Evolutionary conservation across 37 sponge, comb jelly and placozoan species (phyloP), one percentile per base, ranked within the genome.

Genomic region (Oscarella lobularis): DNA sequence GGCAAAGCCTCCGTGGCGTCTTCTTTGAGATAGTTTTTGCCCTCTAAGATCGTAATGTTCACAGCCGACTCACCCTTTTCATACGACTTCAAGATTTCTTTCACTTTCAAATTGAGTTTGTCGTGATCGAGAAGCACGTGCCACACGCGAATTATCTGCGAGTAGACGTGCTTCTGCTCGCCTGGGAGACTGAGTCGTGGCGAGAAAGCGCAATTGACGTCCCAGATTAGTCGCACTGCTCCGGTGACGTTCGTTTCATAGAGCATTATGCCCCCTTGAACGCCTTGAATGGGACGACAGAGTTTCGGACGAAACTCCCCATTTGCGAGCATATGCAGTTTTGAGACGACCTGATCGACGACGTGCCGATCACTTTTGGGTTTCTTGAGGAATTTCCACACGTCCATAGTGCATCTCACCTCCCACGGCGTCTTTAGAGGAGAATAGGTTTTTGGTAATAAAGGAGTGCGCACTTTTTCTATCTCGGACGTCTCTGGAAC

Each of bases 81-180:
- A 68, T 68, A 35, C 5, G 35, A 68, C 71, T 68, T 32, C 29
- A 5, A 5, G 6, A 68, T 68, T 4, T 20, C 4, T 14, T 4
- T 20, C 31, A 68, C 6, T 4, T 35, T 4, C 31, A 32, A 4
- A 4, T 20, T 4, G 31, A 68, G 6, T 4, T 68, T 5, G 31
- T 14, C 71, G 66, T 86, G 83, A 31, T 82, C 76, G 33, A 39
- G 31, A 14, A 91, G 73, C 40, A 91, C 38, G n/a, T 85, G 83
- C 92, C 92, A 91, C 9, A 86, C 37, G 39, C 92, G 75, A 20
- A 91, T 82, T 33, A 91, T 75, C 35, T 91, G 80, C 38, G 88
- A 72, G 66, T 82, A 91, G 14, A 91, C 73, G 29, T 81, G 39
- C 35, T 2, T 1, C n/a, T n/a, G n/a, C n/a, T n/a, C n/a, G 9